Base-by-base conservation (phyloP, 1,140 invertebrate species). In the Gerris buenoi region DNA sequence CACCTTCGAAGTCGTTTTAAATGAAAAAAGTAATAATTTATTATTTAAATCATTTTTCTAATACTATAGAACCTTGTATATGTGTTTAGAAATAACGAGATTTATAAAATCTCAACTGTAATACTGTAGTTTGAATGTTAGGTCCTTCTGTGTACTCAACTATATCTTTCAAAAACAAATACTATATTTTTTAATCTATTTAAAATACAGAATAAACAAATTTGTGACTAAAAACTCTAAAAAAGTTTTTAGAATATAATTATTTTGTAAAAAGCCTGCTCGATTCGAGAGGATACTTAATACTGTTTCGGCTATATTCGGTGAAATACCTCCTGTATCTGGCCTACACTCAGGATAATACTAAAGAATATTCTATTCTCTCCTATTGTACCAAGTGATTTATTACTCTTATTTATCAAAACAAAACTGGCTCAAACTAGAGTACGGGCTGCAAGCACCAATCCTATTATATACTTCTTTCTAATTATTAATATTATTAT, bases 21-120 rank as follows among this genome's bases (percentile, higher is more conserved):
- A n/a, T n/a, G n/a, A 79, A 72, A 83, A 82, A 83, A 82, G 82
- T 83, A 84, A 83, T 82, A 83, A 83, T 83, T 82, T 83, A 81
- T 82, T 80, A 80, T 79, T 77, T 79, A 79, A 77, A 75, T 33
- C n/a, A n/a, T 59, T 33, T 65, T 58, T 58, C 15, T 68, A 68
- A 63, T 68, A 25, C 27, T 27, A 28, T 27, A 63, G 29, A 69
- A 72, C 72, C 71, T 75, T 72, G 72, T 74, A 68, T 71, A 71
- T 68, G 68, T 71, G 70, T 73, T 71, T 74, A 72, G 71, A 69
- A 62, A 68, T 33, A 72, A 68, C 73, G 64, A 69, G 58, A 58
- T 69, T 67, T 65, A 27, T 67, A 60, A 64, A 61, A 66, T 61
- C 57, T 57, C 28, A 33, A 33, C 23, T n/a, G 25, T 28, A 64